Base-by-base conservation (phyloP, 2,797 vertebrate genomes). In the Poecilia gillii region DNA sequence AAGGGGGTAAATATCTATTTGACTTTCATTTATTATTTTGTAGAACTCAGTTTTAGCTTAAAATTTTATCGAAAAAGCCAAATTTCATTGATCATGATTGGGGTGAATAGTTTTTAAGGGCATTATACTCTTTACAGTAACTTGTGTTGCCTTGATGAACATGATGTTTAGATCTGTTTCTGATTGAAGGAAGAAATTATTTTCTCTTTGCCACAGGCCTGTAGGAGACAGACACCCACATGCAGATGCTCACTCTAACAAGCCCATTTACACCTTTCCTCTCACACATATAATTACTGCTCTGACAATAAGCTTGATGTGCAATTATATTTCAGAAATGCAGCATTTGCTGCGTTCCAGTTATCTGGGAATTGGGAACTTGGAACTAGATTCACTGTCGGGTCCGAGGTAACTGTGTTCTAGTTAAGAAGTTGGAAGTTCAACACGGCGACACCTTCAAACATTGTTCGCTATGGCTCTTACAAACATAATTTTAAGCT, bases 151-250 rank as follows among this genome's bases (percentile, higher is more conserved):
- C 31, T n/a, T 46, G 2, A 53, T 47, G 31, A 73, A 59, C 28
- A 39, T 28, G 36, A 71, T 55, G 64, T 73, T 71, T 71, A 57
- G 28, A 74, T 72, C 41, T 6, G 1, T 49, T 74, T 70, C 23
- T 43, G 9, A 73, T 57, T 43, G n/a, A 13, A 51, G 31, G 20
- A 57, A 72, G 13, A 81, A 13, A 78, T 71, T 9, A 45, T 43
- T 59, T 16, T 4, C 49, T 77, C 75, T 72, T 41, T 64, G 66
- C 12, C 49, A 33, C 31, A 47, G 39, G 74, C 11, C 49, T 53
- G 66, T 20, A 73, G n/a, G 72, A 11, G 39, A 80, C 47, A 70
- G 28, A 77, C 75, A 76, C 73, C 18, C 64, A 85, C 70, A 78
- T 16, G 33, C 68, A 72, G 79, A 81, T 72, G 74, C 28, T 73